Evolutionary conservation across 37 sponge, comb jelly and placozoan species (phyloP).

Genomic region (Cladorhizidae sp.): DNA sequence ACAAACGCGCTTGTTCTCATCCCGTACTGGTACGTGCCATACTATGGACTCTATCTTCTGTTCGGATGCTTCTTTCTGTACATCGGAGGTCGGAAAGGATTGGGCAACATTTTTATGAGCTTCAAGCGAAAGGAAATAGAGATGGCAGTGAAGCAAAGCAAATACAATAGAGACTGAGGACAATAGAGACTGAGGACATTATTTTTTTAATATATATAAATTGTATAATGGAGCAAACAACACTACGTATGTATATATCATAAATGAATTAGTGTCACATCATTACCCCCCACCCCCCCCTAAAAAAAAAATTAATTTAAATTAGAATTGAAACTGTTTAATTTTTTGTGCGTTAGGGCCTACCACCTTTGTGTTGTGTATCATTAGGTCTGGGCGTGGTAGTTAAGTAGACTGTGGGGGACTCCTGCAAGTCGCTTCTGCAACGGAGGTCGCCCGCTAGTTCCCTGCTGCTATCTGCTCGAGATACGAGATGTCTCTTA

Average conservation of each 20-base stretch:
- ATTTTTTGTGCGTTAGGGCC: no score
- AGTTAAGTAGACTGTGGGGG: no score
- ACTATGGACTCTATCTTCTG: background rate
- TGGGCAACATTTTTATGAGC: background rate
- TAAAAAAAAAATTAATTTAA: background rate
- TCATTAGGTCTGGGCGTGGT: no score
- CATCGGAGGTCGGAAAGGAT: background rate
- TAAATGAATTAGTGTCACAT: background rate
- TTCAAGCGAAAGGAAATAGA: conserved; percentile 7
- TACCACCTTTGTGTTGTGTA: no score
- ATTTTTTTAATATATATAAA: background rate
- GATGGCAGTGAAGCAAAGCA: background rate
- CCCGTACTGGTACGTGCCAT: background rate
- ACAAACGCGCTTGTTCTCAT: background rate
- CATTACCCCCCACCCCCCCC: background rate
- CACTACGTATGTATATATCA: background rate
- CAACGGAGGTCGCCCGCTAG: no score
- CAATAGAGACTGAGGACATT: background rate
- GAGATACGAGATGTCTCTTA: no score
- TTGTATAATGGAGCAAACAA: background rate
- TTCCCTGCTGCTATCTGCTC: no score
- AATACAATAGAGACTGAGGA: background rate
- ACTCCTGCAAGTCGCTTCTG: no score
- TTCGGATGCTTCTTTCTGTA: background rate
- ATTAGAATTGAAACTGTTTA: background rate